These are phyloP conservation scores for Catharus ustulatus DNA, from an alignment of 2,797 vertebrate species.

Conservation along the genomic window DNA sequence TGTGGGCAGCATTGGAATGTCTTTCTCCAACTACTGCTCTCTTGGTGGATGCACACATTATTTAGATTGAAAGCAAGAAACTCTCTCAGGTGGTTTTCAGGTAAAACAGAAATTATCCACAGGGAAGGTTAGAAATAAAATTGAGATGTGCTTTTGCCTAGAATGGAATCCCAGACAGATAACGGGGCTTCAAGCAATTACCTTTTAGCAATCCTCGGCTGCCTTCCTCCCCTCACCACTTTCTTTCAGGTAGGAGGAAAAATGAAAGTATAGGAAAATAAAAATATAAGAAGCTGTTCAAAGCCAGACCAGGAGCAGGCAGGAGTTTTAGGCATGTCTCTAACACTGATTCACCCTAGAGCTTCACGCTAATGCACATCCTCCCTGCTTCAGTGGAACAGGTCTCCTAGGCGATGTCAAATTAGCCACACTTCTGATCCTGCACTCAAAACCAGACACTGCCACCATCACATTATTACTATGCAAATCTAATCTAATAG, in stretches of 20 bases:
- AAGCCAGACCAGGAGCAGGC: background rate
- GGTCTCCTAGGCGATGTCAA: background rate
- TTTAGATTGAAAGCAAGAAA: conserved; percentile 9
- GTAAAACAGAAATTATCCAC: background rate
- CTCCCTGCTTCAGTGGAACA: background rate
- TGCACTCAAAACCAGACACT: background rate
- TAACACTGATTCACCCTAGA: background rate
- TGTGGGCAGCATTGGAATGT: background rate
- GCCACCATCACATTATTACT: background rate
- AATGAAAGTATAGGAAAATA: background rate
- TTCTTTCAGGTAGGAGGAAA: background rate
- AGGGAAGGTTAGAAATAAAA: conserved; percentile 20
- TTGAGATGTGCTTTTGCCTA: background rate
- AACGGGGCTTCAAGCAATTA: background rate
- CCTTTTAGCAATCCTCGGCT: background rate
- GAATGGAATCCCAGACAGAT: background rate
- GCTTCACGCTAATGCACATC: background rate
- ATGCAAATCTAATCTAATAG: background rate
- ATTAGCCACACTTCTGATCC: background rate
- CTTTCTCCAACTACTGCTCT: background rate
- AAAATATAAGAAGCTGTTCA: background rate
- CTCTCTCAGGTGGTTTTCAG: background rate
- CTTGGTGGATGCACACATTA: background rate
- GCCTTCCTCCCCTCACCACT: background rate
- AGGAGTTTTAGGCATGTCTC: background rate